These are phyloP conservation scores for Melanophora roralis DNA, from an alignment of 2,888 invertebrate genomes.

Conservation along the genomic window DNA sequence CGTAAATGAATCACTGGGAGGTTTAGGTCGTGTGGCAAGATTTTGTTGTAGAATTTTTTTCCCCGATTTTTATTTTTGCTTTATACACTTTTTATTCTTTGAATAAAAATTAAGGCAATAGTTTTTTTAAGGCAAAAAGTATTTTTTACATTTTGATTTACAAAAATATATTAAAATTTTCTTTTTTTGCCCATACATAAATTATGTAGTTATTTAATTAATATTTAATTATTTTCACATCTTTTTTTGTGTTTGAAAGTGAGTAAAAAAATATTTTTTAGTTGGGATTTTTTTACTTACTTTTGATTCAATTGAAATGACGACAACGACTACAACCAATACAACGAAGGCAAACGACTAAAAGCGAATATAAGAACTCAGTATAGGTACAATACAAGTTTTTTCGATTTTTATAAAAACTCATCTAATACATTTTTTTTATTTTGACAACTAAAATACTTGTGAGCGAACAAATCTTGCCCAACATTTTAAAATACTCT, in stretches of 20 bases:
- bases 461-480: background rate
- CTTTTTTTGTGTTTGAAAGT: constrained; percentile 60
- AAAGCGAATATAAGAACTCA: constrained; percentile 68
- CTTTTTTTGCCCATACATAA: background rate
- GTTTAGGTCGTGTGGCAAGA: constrained; percentile 52
- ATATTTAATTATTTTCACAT: constrained; percentile 45
- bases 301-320: constrained; percentile 75
- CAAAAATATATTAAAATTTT: background rate
- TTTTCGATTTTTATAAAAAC: constrained; percentile 44
- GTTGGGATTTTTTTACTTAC: constrained; percentile 71
- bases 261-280: constrained; percentile 62
- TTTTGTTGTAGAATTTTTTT: constrained; percentile 44
- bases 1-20: constrained; percentile 58
- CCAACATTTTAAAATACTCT: background rate
- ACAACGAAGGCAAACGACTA: constrained; percentile 72
- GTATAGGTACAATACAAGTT: too few species aligned
- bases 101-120: constrained; percentile 5
- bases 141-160: constrained; percentile 12
- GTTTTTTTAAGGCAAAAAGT: constrained; percentile 9
- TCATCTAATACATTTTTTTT: too few species aligned
- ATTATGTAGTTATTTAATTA: constrained; percentile 4
- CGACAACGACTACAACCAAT: constrained; percentile 76
- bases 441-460: constrained; percentile 5
- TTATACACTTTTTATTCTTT: constrained; percentile 34
- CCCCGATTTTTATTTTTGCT: constrained; percentile 32